Base-by-base conservation (phyloP, 2,888 invertebrate species). In the Steromphala cineraria region DNA sequence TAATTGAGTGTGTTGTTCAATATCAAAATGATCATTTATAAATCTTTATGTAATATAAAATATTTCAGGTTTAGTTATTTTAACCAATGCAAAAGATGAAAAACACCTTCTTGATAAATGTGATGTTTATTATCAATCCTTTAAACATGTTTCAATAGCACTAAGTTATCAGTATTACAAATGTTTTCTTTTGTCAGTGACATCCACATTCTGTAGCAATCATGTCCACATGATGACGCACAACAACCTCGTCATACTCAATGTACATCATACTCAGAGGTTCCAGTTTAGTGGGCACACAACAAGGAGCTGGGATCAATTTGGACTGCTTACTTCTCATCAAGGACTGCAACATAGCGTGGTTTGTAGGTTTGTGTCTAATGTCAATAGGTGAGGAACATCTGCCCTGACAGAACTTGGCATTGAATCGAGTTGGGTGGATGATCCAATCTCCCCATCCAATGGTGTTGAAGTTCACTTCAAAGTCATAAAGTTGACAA, bases 381-480 rank as follows among this genome's bases (percentile, higher is more conserved):
- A 84, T 82, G 24, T 86, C 86, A 7, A 92, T 84, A 0, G 91
- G 91, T 7, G 89, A 87, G 4, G 91, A 88, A 80, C 93, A 93
- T 21, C 86, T 84, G 7, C 93, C 93, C 77, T 81, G 84, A 80
- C 93, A 93, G 67, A 89, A 86, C 17, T 84, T 83, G 2, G 92
- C 90, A 83, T 93, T 92, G 84, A 90, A 92, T 7, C 83, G 84
- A 81, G 90, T 90, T 2, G 93, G 93, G 78, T 90, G 89, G 31
- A 93, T 87, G 67, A 93, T 91, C 91, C 92, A 92, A 75, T 89
- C 85, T 7, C 90, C 91, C 92, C 92, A 93, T 4, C 92, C 92
- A 19, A 93, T 88, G 15, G 84, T 82, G 80, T 90, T 87, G 84
- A 93, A 93, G 84, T 92, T 91, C 1, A 93, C 89, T 36, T 87